Conservation (phyloP, 2,797 vertebrate genomes). For the Smutsia gigantea region DNA sequence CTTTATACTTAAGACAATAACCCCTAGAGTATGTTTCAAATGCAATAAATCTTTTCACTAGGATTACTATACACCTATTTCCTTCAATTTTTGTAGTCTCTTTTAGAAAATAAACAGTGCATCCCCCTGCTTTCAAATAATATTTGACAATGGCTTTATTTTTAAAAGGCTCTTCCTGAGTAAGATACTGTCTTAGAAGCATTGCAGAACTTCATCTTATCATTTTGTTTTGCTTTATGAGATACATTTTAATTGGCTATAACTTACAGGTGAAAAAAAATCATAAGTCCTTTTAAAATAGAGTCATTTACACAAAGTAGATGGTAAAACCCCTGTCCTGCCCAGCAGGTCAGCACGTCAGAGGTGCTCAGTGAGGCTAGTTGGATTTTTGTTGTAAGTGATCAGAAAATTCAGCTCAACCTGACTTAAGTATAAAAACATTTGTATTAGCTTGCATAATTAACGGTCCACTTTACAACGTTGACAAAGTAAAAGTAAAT, state of each 20-base stretch:
- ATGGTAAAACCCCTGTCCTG: neutral
- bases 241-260: neutral
- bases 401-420: neutral
- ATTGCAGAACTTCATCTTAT: neutral
- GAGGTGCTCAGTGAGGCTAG: neutral
- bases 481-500: neutral
- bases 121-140: neutral
- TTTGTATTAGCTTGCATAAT: neutral
- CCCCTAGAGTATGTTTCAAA: neutral
- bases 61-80: neutral
- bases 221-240: conserved; percentile 8
- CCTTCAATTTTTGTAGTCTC: neutral
- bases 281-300: neutral
- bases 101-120: neutral
- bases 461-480: neutral
- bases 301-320: neutral
- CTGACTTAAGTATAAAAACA: neutral
- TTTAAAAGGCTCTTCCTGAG: neutral
- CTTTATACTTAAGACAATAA: neutral
- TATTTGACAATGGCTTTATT: neutral
- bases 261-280: neutral
- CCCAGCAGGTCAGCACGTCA: neutral
- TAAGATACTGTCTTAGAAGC: neutral
- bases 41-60: neutral
- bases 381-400: neutral